phyloP scores from a whole-genome alignment of 2,797 vertebrate species.

The Cuculus canorus region DNA sequence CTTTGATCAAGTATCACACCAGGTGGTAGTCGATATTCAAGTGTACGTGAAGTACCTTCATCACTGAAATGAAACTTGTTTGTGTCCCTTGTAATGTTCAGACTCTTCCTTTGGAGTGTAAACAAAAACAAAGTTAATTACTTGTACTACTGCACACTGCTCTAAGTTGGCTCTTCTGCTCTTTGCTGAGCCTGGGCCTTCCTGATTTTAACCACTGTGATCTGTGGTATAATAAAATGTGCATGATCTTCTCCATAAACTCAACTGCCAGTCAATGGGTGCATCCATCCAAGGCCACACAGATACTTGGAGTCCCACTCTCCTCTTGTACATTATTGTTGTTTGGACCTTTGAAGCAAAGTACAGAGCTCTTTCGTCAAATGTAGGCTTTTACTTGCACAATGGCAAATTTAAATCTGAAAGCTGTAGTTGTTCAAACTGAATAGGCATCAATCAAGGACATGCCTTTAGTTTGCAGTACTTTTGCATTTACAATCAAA shows the following conservation, averaged over 20 bases:
- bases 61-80: background rate
- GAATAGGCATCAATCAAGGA: background rate
- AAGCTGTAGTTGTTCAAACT: background rate
- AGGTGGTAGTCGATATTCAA: background rate
- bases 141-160: background rate
- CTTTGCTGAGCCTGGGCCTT: background rate
- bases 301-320: background rate
- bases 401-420: background rate
- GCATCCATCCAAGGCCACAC: background rate
- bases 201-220: background rate
- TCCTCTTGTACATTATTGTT: background rate
- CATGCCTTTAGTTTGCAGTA: background rate
- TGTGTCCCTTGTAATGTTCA: background rate
- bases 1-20: background rate
- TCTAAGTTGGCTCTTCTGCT: background rate
- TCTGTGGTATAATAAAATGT: background rate
- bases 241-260: background rate
- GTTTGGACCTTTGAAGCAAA: background rate
- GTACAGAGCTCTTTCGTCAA: background rate
- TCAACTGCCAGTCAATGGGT: background rate
- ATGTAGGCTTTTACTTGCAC: background rate
- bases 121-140: background rate
- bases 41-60: fast-evolving
- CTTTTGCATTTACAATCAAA: background rate
- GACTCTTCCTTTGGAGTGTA: background rate